Conservation (phyloP, 2,113 vertebrate genomes). For the Cyphotilapia sp. region DNA sequence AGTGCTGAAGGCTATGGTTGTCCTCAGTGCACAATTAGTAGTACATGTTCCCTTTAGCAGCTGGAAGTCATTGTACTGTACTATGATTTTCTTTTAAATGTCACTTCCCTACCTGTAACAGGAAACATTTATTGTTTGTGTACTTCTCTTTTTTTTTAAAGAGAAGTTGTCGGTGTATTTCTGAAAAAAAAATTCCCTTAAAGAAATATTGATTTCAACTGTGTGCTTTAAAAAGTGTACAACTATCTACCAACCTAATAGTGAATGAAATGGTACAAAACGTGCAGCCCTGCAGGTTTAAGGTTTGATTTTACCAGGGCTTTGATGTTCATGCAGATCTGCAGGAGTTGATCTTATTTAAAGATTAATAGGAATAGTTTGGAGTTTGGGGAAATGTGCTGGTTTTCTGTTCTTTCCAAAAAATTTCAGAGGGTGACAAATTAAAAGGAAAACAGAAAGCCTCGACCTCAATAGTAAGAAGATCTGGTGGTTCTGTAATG, state of each 20-base stretch:
- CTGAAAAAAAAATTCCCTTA: neutral
- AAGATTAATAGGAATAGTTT: neutral
- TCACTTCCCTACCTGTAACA: neutral
- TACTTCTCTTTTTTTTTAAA: neutral
- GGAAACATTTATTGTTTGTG: neutral
- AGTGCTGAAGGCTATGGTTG: neutral
- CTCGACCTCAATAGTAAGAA: neutral
- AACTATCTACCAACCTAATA: neutral
- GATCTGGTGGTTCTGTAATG: neutral
- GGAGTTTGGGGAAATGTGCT: neutral
- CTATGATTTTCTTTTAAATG: neutral
- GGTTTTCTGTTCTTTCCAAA: neutral
- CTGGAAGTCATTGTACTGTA: neutral
- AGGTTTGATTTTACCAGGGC: neutral
- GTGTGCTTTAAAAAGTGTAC: neutral
- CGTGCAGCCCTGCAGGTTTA: neutral
- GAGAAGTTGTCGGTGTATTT: neutral
- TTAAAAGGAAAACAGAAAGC: neutral
- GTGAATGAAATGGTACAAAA: neutral
- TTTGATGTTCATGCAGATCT: neutral
- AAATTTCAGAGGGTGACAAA: fast-evolving
- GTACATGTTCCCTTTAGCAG: neutral
- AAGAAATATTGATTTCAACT: neutral
- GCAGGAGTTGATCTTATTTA: neutral
- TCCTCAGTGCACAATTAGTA: neutral